Conservation (phyloP, 2,113 vertebrate genomes). For the Aegotheles bennettii region DNA sequence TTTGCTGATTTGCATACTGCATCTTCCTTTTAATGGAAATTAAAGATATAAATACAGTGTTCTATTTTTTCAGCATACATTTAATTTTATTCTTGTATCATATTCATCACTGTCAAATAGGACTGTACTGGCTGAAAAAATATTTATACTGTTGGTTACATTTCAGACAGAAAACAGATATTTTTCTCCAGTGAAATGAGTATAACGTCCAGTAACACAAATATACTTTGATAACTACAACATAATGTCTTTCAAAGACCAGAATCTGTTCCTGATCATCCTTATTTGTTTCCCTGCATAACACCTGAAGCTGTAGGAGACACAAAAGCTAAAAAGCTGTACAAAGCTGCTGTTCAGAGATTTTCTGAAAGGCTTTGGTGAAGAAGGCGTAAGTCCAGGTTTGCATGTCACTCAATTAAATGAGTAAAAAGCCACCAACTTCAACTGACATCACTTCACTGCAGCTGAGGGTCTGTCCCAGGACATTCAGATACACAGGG, state of each 20-base stretch:
- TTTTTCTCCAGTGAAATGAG: neutral
- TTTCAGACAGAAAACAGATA: neutral
- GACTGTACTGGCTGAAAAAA: neutral
- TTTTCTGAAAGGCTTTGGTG: neutral
- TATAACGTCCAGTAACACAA: neutral
- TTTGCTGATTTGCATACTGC: neutral
- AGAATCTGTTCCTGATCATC: neutral
- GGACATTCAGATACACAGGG: neutral
- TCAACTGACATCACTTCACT: neutral
- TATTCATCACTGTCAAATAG: neutral
- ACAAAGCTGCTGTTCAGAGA: neutral
- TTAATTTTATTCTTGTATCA: neutral
- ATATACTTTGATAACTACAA: neutral
- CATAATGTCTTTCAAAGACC: neutral
- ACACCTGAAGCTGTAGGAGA: neutral
- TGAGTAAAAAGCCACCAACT: neutral
- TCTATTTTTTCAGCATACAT: neutral
- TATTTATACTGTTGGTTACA: neutral
- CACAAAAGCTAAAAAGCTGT: neutral
- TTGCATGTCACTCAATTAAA: neutral
- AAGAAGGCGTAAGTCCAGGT: neutral
- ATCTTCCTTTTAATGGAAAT: neutral
- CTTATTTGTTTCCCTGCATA: neutral
- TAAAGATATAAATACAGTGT: neutral
- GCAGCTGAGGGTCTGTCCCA: neutral